Conservation (phyloP, 2,113 vertebrate species). For the Camelus dromedarius region DNA sequence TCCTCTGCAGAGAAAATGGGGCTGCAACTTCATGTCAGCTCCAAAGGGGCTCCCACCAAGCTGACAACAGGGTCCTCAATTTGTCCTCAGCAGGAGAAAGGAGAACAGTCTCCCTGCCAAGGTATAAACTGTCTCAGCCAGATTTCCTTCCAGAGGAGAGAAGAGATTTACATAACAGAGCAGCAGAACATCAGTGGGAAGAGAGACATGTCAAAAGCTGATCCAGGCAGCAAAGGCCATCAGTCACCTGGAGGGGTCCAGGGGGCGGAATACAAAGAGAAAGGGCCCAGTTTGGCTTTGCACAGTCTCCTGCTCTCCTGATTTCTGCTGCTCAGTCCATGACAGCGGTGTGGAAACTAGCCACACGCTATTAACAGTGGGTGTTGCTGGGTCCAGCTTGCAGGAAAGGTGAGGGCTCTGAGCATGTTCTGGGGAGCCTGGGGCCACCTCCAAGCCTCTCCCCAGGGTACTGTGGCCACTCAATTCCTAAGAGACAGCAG, state of each 20-base stretch:
- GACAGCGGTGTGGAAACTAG: neutral
- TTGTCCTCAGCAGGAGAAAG: conserved; percentile 55
- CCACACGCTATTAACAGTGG: neutral
- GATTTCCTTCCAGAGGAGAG: conserved; percentile 2
- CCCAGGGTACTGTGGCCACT: neutral
- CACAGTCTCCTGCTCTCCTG: neutral
- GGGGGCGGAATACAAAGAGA: neutral
- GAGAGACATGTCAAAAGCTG: neutral
- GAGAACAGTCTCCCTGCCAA: neutral
- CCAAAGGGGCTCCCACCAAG: conserved; percentile 17
- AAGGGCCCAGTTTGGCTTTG: neutral
- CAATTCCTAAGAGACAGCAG: neutral
- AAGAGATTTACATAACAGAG: conserved; percentile 59
- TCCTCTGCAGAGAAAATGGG: neutral
- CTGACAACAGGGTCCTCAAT: conserved; percentile 16
- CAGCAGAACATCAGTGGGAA: neutral
- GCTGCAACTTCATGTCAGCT: neutral
- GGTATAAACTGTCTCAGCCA: neutral
- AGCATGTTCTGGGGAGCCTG: neutral
- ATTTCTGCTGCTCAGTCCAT: neutral
- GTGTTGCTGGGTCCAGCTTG: too few relatives aligned
- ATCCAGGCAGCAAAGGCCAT: neutral
- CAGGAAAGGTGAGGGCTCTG: neutral
- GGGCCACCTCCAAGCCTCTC: neutral
- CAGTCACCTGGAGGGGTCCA: neutral